Conservation (phyloP, 2,888 invertebrate genomes). For the Didymodactylos carnosus region DNA sequence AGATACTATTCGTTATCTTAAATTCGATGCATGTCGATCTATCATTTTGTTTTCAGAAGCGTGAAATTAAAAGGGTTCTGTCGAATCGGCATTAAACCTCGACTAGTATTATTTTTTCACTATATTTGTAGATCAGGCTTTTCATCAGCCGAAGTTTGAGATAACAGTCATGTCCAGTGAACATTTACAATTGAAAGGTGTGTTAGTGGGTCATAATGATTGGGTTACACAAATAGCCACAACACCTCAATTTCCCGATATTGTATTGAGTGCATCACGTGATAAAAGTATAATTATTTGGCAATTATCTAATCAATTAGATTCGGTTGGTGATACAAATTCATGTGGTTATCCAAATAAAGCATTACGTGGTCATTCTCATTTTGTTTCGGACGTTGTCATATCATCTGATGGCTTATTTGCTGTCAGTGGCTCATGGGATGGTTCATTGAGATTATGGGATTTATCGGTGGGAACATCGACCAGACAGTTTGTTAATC, state of each 20-base stretch:
- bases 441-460: slow-evolving; percentile 93
- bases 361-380: slow-evolving; percentile 84
- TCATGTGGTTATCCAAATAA: slow-evolving; percentile 88
- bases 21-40: too few species aligned
- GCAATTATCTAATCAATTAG: slow-evolving; percentile 58
- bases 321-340: slow-evolving; percentile 41
- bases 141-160: too few species aligned
- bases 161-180: background rate
- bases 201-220: slow-evolving; percentile 85
- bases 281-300: slow-evolving; percentile 72
- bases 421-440: slow-evolving; percentile 97
- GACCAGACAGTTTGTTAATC: slow-evolving; percentile 91
- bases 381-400: slow-evolving; percentile 96
- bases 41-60: too few species aligned
- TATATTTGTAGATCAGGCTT: too few species aligned
- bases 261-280: slow-evolving; percentile 90
- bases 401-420: slow-evolving; percentile 97
- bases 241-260: slow-evolving; percentile 90
- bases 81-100: too few species aligned
- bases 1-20: too few species aligned
- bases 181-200: slow-evolving; percentile 49
- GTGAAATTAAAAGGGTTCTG: too few species aligned
- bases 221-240: slow-evolving; percentile 99
- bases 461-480: slow-evolving; percentile 79
- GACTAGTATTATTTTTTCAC: too few species aligned